These are phyloP conservation scores for Anastrepha obliqua DNA, from an alignment of 1,140 invertebrate species.

Conservation along the genomic window DNA sequence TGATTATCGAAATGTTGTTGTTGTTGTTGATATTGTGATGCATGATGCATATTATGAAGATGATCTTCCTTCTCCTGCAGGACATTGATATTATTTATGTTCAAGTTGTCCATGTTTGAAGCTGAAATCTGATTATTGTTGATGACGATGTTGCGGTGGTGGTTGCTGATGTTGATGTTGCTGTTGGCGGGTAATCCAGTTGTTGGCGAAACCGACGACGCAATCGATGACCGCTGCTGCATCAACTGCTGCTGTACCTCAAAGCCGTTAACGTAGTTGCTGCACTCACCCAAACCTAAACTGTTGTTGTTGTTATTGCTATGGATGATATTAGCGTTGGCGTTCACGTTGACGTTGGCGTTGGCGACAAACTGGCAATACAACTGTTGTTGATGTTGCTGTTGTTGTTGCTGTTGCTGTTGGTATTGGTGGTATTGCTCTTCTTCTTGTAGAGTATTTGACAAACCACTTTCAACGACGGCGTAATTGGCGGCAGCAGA, in stretches of 20 bases:
- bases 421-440: constrained; percentile 67
- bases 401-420: constrained; percentile 66
- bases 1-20: constrained; percentile 49
- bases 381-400: constrained; percentile 61
- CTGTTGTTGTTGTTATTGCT: neutral
- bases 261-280: constrained; percentile 59
- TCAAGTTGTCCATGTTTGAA: constrained; percentile 19
- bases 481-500: constrained; percentile 74
- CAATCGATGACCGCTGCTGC: constrained; percentile 73
- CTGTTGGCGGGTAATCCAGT: constrained; percentile 61
- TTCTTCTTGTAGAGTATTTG: constrained; percentile 71
- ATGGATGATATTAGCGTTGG: neutral
- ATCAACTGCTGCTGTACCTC: constrained; percentile 70
- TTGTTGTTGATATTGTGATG: constrained; percentile 40
- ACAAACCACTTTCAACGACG: constrained; percentile 73
- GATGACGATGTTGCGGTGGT: constrained; percentile 28
- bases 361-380: constrained; percentile 48
- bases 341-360: neutral
- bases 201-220: constrained; percentile 70
- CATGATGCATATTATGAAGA: constrained; percentile 4
- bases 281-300: constrained; percentile 52
- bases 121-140: neutral
- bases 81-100: constrained; percentile 65
- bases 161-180: constrained; percentile 44
- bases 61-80: constrained; percentile 21